Base-by-base conservation (phyloP, 2,888 invertebrate species). In the Euplagia quadripunctaria region DNA sequence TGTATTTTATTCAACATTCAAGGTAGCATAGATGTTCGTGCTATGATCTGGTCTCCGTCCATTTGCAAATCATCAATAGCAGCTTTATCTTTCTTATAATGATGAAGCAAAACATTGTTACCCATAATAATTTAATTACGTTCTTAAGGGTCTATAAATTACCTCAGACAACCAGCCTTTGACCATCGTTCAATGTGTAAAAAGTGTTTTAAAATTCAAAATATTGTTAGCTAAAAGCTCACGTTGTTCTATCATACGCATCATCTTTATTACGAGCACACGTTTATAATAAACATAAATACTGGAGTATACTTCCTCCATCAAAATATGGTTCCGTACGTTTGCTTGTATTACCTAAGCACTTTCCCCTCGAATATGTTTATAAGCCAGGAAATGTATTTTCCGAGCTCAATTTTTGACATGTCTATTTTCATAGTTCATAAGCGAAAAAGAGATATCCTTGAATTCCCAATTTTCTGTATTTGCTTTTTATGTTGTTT, bases 311-410 rank as follows among this genome's bases (percentile, higher is more conserved):
- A 80, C 80, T 76, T 82, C 72, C 81, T 79, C 85, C 83, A 85
- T 89, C 86, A 86, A 88, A 90, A 89, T 86, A 89, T 88, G 84
- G 87, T 88, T 90, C 82, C 81, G 84, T 88, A 85, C 81, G 84
- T 87, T 85, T 86, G 79, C 80, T 85, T 85, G 82, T 83, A 84
- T 91, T 89, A 88, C 87, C 87, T 87, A 87, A 86, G 87, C 88
- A 84, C 85, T 88, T 89, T 88, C 85, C 85, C 82, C 79, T 75
- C 83, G 83, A 89, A 89, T 88, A 88, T 86, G 84, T 89, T 90
- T 90, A 89, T 90, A 89, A 89, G 85, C 85, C 84, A 86, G 86
- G 86, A 88, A 90, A 91, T 90, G 86, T 90, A 86, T 91, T 90
- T 89, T 77, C 86, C 83, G 83, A 85, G 80, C 83, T 88, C 79